Evolutionary conservation across 2,888 invertebrate species (phyloP).

Genomic region (Choreutis nemorana): DNA sequence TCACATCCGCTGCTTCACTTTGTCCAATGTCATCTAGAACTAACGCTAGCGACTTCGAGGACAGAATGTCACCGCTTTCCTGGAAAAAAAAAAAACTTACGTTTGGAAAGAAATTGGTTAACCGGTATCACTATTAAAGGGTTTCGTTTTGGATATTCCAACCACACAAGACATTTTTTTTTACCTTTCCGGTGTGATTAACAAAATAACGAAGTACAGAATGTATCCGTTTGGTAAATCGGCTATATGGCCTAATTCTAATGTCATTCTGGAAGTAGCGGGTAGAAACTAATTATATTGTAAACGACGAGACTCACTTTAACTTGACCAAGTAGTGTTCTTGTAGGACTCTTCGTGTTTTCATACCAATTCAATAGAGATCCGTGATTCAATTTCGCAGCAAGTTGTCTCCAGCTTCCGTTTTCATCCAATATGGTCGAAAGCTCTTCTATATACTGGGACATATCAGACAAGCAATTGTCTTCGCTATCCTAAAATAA

Average conservation of each 20-base stretch:
- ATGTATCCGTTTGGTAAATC: too few relatives aligned
- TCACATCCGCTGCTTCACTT: slow-evolving; percentile 27
- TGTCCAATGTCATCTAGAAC: slow-evolving; percentile 40
- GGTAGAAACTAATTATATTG: slow-evolving; percentile 1
- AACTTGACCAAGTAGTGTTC: slow-evolving; percentile 64
- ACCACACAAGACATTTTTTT: too few relatives aligned
- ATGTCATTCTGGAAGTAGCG: too few relatives aligned
- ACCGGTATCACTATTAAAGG: too few relatives aligned
- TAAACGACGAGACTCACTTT: slow-evolving; percentile 29
- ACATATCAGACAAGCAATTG: too few relatives aligned
- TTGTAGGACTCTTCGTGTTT: slow-evolving; percentile 54
- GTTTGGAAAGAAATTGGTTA: too few relatives aligned
- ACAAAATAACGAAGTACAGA: too few relatives aligned
- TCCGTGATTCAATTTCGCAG: slow-evolving; percentile 55
- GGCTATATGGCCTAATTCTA: too few relatives aligned
- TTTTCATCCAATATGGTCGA: slow-evolving; percentile 58
- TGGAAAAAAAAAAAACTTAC: slow-evolving; percentile 17
- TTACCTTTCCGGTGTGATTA: too few relatives aligned
- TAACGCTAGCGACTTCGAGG: slow-evolving; percentile 30
- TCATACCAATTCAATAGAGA: slow-evolving; percentile 55
- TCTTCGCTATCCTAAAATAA: too few relatives aligned
- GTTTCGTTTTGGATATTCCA: too few relatives aligned
- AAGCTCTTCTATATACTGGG: slow-evolving; percentile 41
- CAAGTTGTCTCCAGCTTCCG: slow-evolving; percentile 68
- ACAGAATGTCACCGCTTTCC: slow-evolving; percentile 30